A percentile compares a stretch with the other conserved stretches of the same genome.
These are phyloP conservation scores for Tenthredo notha DNA, from an alignment of 2,888 invertebrate species.

Conservation along the genomic window DNA sequence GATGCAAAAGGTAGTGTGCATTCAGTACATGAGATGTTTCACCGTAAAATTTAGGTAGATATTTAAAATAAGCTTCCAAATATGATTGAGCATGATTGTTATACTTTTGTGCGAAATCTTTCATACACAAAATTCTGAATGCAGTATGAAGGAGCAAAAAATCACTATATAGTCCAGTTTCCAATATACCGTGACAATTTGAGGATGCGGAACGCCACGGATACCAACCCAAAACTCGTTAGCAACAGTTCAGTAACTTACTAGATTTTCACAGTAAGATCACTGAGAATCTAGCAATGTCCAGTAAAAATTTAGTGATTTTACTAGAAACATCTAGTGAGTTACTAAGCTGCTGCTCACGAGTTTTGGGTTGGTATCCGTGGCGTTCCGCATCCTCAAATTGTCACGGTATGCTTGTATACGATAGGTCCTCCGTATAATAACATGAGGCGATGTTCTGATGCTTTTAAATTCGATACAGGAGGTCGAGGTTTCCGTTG, in stretches of 20 bases:
- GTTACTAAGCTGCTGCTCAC: no score
- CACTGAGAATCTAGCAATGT: no score
- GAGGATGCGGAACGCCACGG: no score
- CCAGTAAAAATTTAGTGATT: no score
- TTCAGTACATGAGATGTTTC: background rate
- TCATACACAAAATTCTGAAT: constrained; percentile 11
- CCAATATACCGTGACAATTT: no score
- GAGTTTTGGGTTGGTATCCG: no score
- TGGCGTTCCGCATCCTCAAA: no score
- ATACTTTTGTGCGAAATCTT: background rate
- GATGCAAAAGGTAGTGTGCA: background rate
- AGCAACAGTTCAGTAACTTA: no score
- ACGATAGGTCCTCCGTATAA: background rate
- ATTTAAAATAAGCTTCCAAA: background rate
- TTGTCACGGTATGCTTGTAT: background rate
- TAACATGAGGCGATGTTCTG: constrained; percentile 10
- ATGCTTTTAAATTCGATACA: background rate
- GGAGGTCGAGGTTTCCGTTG: constrained; percentile 4
- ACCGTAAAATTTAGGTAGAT: background rate
- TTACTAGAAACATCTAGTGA: no score
- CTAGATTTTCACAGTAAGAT: no score
- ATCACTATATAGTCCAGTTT: background rate
- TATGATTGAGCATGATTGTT: background rate
- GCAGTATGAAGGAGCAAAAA: constrained; percentile 10
- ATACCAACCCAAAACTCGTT: no score